Evolutionary conservation across 2,888 invertebrate species (phyloP).

Genomic region (Luffia ferchaultella): DNA sequence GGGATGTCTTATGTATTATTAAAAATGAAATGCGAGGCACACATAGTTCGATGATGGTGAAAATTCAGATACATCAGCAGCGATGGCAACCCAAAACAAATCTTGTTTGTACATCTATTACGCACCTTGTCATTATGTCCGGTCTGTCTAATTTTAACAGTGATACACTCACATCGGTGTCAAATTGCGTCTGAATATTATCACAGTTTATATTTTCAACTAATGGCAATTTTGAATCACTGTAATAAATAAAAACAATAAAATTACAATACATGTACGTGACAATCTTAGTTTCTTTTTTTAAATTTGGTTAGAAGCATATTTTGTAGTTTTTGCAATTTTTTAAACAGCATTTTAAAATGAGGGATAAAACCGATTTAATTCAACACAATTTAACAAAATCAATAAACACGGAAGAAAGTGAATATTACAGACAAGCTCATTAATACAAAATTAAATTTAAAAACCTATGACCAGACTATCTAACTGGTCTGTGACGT

Average conservation of each 20-base stretch:
- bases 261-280: neutral
- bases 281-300: neutral
- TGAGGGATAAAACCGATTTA: neutral
- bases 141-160: constrained; percentile 20
- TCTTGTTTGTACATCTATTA: too few species aligned
- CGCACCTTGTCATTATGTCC: too few species aligned
- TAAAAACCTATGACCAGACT: too few species aligned
- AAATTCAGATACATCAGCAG: too few species aligned
- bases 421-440: neutral
- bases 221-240: constrained; percentile 36
- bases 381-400: neutral
- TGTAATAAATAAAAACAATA: constrained; percentile 20
- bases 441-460: too few species aligned
- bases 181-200: constrained; percentile 26
- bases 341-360: neutral
- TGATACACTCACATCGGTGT: constrained; percentile 30
- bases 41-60: too few species aligned
- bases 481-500: too few species aligned
- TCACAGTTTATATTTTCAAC: constrained; percentile 35
- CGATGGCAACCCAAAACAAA: too few species aligned
- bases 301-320: neutral
- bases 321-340: neutral
- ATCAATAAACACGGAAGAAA: neutral
- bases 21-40: too few species aligned
- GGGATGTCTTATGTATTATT: too few species aligned